Percentiles rank a stretch among this genome's conserved stretches.
Conservation (phyloP, 2,888 invertebrate genomes). For the Stenodema calcarata region DNA sequence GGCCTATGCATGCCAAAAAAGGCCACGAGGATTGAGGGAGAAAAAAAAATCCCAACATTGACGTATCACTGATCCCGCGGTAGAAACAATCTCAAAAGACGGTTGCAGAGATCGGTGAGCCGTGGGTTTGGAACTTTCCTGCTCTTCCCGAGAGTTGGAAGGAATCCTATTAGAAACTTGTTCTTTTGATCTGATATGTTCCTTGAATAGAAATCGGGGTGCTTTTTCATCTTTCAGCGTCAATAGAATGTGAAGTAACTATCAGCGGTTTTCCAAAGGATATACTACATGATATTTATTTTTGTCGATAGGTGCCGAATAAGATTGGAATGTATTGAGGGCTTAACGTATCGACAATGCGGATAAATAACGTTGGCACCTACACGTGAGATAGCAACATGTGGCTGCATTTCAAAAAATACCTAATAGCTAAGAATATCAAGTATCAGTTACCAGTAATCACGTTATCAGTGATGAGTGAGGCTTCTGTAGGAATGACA, state of each 20-base stretch:
- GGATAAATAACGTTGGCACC: too few relatives aligned
- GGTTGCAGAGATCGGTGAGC: neutral
- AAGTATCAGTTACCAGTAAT: too few relatives aligned
- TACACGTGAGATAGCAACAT: too few relatives aligned
- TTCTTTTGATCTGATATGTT: neutral
- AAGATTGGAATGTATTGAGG: too few relatives aligned
- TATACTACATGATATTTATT: too few relatives aligned
- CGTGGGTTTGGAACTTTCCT: neutral
- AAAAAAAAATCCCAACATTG: neutral
- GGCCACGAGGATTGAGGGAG: neutral
- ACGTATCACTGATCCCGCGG: neutral
- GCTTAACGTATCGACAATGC: too few relatives aligned
- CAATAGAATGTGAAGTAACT: neutral
- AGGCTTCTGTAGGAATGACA: too few relatives aligned
- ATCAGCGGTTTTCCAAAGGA: neutral
- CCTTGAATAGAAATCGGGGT: neutral
- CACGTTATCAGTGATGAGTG: too few relatives aligned
- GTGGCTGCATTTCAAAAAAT: too few relatives aligned
- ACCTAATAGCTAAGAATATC: too few relatives aligned
- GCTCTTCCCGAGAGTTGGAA: neutral
- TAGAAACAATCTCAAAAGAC: neutral
- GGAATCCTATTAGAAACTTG: conserved; percentile 2
- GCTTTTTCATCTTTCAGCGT: neutral
- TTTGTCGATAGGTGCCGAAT: too few relatives aligned
- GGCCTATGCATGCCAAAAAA: conserved; percentile 2